Percentiles rank a stretch among this genome's conserved stretches.
Evolutionary conservation across 2,888 invertebrate genomes (phyloP).

Genomic region (Drosophila suboccidentalis): DNA sequence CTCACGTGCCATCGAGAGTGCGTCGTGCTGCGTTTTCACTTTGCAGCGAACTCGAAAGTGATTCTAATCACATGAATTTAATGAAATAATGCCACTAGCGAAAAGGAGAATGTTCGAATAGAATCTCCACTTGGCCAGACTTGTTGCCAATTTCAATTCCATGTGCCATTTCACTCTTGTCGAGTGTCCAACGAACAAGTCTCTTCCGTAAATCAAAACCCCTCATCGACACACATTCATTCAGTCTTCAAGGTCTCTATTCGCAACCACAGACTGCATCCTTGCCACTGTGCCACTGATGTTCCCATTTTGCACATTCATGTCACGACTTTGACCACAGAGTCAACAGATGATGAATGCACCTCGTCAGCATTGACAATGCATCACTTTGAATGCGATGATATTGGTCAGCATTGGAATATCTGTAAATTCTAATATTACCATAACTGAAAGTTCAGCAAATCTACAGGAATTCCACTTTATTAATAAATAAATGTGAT

Average conservation of each 20-base stretch:
- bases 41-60: constrained; percentile 67
- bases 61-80: constrained; percentile 73
- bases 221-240: constrained; percentile 59
- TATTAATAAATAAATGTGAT: constrained; percentile 16
- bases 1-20: constrained; percentile 78
- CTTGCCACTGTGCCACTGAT: constrained; percentile 35
- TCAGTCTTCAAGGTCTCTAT: constrained; percentile 59
- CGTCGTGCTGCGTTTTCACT: constrained; percentile 68
- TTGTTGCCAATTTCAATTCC: constrained; percentile 15
- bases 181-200: constrained; percentile 50
- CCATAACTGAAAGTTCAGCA: constrained; percentile 60
- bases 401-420: constrained; percentile 40
- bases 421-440: constrained; percentile 39
- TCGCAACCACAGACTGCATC: constrained; percentile 32
- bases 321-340: constrained; percentile 84
- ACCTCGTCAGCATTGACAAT: constrained; percentile 46
- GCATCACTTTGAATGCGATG: constrained; percentile 50
- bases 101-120: constrained; percentile 61
- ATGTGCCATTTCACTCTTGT: constrained; percentile 57
- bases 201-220: constrained; percentile 62
- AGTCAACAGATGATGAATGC: constrained; percentile 59
- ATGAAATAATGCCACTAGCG: constrained; percentile 65
- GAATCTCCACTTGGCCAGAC: constrained; percentile 39
- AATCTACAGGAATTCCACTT: constrained; percentile 18
- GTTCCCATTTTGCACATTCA: constrained; percentile 67